Percentiles rank a stretch among this genome's conserved stretches.
Conservation (phyloP, 2,113 vertebrate genomes). For the Regulus satrapa region DNA sequence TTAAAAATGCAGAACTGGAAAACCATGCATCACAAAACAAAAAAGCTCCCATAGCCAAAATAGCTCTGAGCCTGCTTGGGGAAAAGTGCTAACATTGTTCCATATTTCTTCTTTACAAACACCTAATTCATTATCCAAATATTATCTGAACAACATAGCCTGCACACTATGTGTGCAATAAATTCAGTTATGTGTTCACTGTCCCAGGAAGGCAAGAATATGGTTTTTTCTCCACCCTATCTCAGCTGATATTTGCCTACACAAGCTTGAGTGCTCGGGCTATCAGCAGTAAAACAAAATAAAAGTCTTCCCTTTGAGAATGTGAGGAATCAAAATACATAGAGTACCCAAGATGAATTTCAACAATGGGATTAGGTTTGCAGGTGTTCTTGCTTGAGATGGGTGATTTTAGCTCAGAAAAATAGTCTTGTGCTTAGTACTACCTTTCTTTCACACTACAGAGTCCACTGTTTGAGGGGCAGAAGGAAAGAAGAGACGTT, state of each 20-base stretch:
- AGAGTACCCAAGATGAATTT: background rate
- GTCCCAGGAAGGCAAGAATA: background rate
- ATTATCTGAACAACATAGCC: rapidly evolving
- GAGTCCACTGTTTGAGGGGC: background rate
- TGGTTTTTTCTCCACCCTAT: background rate
- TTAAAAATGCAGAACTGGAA: background rate
- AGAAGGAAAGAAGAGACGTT: background rate
- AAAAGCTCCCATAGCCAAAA: rapidly evolving
- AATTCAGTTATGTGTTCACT: background rate
- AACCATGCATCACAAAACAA: background rate
- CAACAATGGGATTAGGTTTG: background rate
- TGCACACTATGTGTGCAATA: background rate
- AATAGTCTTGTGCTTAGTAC: background rate
- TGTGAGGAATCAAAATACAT: background rate
- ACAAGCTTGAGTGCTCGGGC: background rate
- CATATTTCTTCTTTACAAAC: background rate
- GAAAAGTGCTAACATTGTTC: background rate
- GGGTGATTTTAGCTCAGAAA: background rate
- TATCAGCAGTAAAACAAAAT: background rate
- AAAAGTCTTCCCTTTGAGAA: background rate
- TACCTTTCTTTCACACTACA: background rate
- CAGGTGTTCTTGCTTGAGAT: background rate
- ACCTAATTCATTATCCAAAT: background rate
- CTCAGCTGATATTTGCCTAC: background rate
- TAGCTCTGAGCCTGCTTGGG: background rate